Evolutionary conservation across 2,888 invertebrate species (phyloP).

Genomic region (Netelia virgata): DNA sequence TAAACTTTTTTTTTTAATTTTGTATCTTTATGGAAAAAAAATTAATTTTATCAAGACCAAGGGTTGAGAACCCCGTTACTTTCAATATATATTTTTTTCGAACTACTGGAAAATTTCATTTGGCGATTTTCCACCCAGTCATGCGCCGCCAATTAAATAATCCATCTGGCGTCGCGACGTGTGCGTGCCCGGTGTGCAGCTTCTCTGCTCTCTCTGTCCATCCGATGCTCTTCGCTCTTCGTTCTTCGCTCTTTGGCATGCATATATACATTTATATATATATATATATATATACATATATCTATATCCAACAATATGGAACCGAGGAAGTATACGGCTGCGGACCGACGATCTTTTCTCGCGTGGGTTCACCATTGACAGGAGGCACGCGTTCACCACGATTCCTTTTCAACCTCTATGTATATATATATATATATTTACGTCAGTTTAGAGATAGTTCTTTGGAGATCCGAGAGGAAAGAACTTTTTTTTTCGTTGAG

Average conservation of each 20-base stretch:
- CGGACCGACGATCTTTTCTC: conserved; percentile 8
- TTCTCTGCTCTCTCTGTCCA: conserved; percentile 30
- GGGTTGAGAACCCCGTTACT: conserved; percentile 13
- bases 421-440: conserved; percentile 3
- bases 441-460: background rate
- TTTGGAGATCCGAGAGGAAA: background rate
- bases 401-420: background rate
- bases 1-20: no score
- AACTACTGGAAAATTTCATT: conserved; percentile 64
- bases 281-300: conserved; percentile 24
- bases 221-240: conserved; percentile 49
- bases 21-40: background rate
- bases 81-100: conserved; percentile 44
- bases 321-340: conserved; percentile 10
- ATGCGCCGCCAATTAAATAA: conserved; percentile 70
- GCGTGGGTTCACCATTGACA: conserved; percentile 9
- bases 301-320: conserved; percentile 26
- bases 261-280: conserved; percentile 26
- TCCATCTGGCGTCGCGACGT: conserved; percentile 65
- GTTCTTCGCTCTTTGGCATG: conserved; percentile 1
- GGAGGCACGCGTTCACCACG: conserved; percentile 44
- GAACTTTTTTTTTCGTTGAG: conserved; percentile 1
- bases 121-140: conserved; percentile 67
- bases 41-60: background rate
- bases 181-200: conserved; percentile 54